Evolutionary conservation across 2,888 invertebrate genomes (phyloP).

Genomic region (Pedicia rivosa): DNA sequence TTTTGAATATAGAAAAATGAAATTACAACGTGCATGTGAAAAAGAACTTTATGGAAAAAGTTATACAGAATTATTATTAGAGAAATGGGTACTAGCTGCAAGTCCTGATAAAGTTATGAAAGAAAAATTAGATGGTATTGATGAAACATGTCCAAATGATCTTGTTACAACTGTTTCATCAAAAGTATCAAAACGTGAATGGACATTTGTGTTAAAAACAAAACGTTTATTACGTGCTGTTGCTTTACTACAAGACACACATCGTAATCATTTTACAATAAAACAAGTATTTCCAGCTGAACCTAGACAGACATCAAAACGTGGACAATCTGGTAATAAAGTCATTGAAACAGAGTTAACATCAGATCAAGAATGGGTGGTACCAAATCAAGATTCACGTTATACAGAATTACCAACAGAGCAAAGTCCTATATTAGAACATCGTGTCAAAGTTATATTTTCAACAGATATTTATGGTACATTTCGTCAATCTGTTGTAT

Average conservation of each 20-base stretch:
- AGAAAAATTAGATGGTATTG: slow-evolving; percentile 41
- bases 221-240: slow-evolving; percentile 39
- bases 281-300: slow-evolving; percentile 31
- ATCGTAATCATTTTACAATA: slow-evolving; percentile 48
- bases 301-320: slow-evolving; percentile 11
- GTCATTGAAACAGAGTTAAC: slow-evolving; percentile 26
- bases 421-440: slow-evolving; percentile 21
- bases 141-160: slow-evolving; percentile 40
- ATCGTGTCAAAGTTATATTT: slow-evolving; percentile 40
- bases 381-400: slow-evolving; percentile 13
- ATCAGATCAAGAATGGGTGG: slow-evolving; percentile 39
- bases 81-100: slow-evolving; percentile 43
- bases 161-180: slow-evolving; percentile 43
- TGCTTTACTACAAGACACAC: slow-evolving; percentile 51
- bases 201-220: slow-evolving; percentile 41
- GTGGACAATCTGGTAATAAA: slow-evolving; percentile 11
- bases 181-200: slow-evolving; percentile 41
- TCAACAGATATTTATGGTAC: slow-evolving; percentile 57
- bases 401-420: slow-evolving; percentile 11
- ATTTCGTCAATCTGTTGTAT: slow-evolving; percentile 60
- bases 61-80: slow-evolving; percentile 44
- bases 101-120: slow-evolving; percentile 45
- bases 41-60: slow-evolving; percentile 47
- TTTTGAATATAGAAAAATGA: slow-evolving; percentile 48
- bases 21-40: slow-evolving; percentile 44